A percentile compares a stretch with the other conserved stretches of the same genome.
Evolutionary conservation across 1,140 invertebrate genomes (phyloP).

Genomic region (Euura lappo): DNA sequence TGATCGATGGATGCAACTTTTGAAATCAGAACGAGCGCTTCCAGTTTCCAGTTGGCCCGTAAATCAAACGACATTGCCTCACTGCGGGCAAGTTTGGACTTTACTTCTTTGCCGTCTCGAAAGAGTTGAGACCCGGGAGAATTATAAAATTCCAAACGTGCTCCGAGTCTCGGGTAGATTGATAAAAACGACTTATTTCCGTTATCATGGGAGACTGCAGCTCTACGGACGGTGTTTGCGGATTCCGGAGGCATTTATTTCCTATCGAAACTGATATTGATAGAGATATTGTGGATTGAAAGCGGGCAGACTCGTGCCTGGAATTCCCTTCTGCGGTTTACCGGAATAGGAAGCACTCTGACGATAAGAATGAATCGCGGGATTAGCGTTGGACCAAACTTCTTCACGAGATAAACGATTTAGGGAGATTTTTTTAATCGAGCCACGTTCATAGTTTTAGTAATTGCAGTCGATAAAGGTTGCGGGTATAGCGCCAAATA

Average conservation of each 20-base stretch:
- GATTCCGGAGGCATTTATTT: not conserved
- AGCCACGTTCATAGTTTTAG: too few relatives aligned
- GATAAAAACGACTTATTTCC: not conserved
- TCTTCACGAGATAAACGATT: too few relatives aligned
- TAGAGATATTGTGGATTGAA: slow-evolving; percentile 4
- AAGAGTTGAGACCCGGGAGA: not conserved
- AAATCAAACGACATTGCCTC: slow-evolving; percentile 1
- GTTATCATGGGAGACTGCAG: not conserved
- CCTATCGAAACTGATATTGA: not conserved
- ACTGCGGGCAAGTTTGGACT: not conserved
- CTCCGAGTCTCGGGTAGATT: not conserved
- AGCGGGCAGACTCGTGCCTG: not conserved
- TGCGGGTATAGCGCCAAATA: too few relatives aligned
- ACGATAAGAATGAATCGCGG: slow-evolving; percentile 1
- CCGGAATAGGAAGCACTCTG: not conserved
- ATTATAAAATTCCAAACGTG: not conserved
- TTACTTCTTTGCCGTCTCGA: not conserved
- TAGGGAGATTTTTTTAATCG: too few relatives aligned
- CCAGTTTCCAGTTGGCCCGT: not conserved
- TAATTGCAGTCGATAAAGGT: too few relatives aligned
- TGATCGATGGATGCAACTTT: too few relatives aligned
- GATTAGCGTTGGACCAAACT: not conserved
- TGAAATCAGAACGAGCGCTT: too few relatives aligned
- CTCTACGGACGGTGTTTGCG: not conserved
- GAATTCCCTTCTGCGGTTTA: not conserved